phyloP scores from a whole-genome alignment of 2,888 invertebrate genomes.

The Parochlus steinenii region DNA sequence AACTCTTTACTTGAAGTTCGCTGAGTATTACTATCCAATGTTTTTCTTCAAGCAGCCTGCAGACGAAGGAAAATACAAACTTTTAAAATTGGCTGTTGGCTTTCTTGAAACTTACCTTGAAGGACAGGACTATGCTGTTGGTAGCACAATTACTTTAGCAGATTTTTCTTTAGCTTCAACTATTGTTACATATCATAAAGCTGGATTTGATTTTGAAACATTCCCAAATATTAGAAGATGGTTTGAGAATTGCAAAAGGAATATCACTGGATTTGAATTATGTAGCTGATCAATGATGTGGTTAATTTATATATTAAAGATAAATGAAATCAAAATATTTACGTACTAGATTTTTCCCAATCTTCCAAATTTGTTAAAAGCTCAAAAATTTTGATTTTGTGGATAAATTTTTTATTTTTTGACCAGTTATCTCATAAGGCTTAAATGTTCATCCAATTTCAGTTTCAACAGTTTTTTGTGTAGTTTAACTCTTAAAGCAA shows the following conservation, averaged over 20 bases:
- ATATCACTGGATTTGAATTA: too few species aligned
- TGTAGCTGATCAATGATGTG: too few species aligned
- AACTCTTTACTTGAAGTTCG: slow-evolving; percentile 44
- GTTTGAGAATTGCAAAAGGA: slow-evolving; percentile 6
- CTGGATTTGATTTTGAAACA: slow-evolving; percentile 38
- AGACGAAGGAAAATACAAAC: slow-evolving; percentile 42
- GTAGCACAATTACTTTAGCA: slow-evolving; percentile 47
- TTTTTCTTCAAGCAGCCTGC: slow-evolving; percentile 35
- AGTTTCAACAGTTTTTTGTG: too few species aligned
- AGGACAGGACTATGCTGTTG: slow-evolving; percentile 46
- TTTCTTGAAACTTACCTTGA: slow-evolving; percentile 48
- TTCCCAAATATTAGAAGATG: slow-evolving; percentile 11
- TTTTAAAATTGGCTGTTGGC: slow-evolving; percentile 41
- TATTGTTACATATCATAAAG: slow-evolving; percentile 45
- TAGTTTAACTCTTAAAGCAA: too few species aligned
- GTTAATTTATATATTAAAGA: too few species aligned
- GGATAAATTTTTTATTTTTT: too few species aligned
- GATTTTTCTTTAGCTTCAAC: slow-evolving; percentile 46
- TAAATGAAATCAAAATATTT: too few species aligned
- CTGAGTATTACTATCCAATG: slow-evolving; percentile 43
- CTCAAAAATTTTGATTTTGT: too few species aligned
- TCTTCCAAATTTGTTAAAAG: too few species aligned
- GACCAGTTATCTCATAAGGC: too few species aligned
- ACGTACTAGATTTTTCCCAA: too few species aligned
- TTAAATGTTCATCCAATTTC: too few species aligned